Base-by-base conservation (phyloP, 2,888 invertebrate genomes). In the Baccha elongata region DNA sequence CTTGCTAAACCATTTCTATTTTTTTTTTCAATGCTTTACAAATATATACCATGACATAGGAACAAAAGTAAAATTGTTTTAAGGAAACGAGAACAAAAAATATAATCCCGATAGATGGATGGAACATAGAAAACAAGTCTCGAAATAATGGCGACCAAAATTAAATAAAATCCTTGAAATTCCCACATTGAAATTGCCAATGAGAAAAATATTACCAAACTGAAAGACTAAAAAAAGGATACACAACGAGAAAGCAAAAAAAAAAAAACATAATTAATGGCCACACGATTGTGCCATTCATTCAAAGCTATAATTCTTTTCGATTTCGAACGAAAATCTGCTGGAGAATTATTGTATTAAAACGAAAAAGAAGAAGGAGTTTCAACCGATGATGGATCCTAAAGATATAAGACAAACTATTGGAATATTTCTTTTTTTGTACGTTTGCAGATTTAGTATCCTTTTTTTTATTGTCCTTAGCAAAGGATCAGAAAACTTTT, bases 241-340 rank as follows among this genome's bases (percentile, higher is more conserved):
- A 69, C 11, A 37, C 6, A 80, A 64, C 15, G 44, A 64, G 17
- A 50, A 65, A 81, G 13, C 7, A 46, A 19, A 8, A 21, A 64
- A 32, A 32, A 46, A 50, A 17, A 58, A 78, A 64, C 78, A 73
- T 83, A 83, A 83, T 83, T 83, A 83, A 83, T 83, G 78, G 83
- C 83, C 67, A 55, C 83, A 78, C 83, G 83, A 83, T 83, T 83
- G 76, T 83, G 83, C 83, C 83, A 83, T 83, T 78, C 83, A 83
- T 83, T 83, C 68, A 68, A 72, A 78, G 78, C 73, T 50, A 73
- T 83, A n/a, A n/a, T 83, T 80, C 69, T 80, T 69, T 64, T 71
- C 64, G 69, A 81, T 74, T 64, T 35, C 11, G 52, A 37, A 44
- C 10, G 37, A 29, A 37, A 13, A 40, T 29, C 53, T n/a, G 26